phyloP scores from a whole-genome alignment of 2,113 vertebrate species.

The Dunckerocampus dactyliophorus region DNA sequence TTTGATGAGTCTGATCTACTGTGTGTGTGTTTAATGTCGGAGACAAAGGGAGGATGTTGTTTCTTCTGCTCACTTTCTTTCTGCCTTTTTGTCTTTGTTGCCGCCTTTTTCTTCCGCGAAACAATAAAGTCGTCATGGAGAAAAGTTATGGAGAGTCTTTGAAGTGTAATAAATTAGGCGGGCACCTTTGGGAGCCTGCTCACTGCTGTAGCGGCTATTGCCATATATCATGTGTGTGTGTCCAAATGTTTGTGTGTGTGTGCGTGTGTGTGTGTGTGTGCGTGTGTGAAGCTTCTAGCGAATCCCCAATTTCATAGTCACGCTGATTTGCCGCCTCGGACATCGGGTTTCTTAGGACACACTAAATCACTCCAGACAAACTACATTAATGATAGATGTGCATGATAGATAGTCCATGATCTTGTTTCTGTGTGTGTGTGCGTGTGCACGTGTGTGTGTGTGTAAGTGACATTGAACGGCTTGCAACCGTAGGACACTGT shows the following conservation, averaged over 20 bases:
- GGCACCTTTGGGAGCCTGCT: conserved; percentile 82
- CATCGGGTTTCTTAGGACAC: conserved; percentile 81
- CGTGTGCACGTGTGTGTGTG: conserved; percentile 18
- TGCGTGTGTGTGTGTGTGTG: conserved; percentile 21
- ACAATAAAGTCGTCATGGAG: conserved; percentile 87
- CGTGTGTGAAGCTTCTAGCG: conserved; percentile 31
- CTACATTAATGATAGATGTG: conserved; percentile 48
- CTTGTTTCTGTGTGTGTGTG: conserved; percentile 5
- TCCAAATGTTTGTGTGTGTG: conserved; percentile 11
- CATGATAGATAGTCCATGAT: conserved; percentile 1
- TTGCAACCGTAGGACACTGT: too few relatives aligned
- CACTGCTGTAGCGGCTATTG: conserved; percentile 68
- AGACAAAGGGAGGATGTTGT: conserved; percentile 68
- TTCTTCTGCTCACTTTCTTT: conserved; percentile 64
- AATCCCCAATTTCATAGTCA: conserved; percentile 81
- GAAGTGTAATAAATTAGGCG: conserved; percentile 96
- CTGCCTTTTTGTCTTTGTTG: conserved; percentile 37
- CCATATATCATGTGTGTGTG: conserved; percentile 62
- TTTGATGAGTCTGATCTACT: background rate
- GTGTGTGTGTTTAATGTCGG: conserved; percentile 69
- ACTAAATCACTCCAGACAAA: conserved; percentile 80
- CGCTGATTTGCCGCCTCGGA: conserved; percentile 85
- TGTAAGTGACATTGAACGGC: background rate
- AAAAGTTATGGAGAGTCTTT: conserved; percentile 89
- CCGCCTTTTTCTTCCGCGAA: conserved; percentile 77